Conservation (phyloP, 2,888 invertebrate species). For the Eupsilia transversa region DNA sequence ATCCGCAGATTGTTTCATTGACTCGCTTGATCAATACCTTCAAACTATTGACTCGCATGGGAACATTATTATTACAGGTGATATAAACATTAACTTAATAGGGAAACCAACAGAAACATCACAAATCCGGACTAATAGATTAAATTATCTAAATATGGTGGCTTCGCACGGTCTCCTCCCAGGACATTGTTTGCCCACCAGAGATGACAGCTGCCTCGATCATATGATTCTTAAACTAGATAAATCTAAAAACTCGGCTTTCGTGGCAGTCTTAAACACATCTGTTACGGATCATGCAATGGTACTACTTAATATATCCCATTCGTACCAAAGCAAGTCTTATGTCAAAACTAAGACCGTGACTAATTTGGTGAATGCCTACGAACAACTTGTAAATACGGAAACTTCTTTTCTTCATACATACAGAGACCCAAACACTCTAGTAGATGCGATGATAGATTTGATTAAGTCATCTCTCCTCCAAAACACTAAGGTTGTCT, state of each 20-base stretch:
- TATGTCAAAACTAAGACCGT: neutral
- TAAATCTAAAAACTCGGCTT: neutral
- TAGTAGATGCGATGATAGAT: too few species aligned
- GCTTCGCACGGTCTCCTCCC: neutral
- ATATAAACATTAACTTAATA: conserved; percentile 4
- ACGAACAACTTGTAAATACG: neutral
- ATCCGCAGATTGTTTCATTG: neutral
- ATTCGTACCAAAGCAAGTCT: neutral
- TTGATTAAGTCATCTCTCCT: too few species aligned
- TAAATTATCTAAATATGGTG: neutral
- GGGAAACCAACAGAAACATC: neutral
- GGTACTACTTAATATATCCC: neutral
- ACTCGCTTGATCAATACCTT: conserved; percentile 1
- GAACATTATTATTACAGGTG: neutral
- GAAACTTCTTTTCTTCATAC: neutral
- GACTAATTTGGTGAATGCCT: neutral
- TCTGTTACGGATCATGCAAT: conserved; percentile 7
- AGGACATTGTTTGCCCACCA: neutral
- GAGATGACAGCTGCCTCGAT: neutral
- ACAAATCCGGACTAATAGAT: neutral
- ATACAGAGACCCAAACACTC: too few species aligned
- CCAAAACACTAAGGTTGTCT: too few species aligned
- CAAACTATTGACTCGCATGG: neutral
- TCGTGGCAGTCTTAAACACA: neutral
- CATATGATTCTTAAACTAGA: neutral